Conservation (phyloP, 2,797 vertebrate genomes). For the Paratrypauchen microcephalus region DNA sequence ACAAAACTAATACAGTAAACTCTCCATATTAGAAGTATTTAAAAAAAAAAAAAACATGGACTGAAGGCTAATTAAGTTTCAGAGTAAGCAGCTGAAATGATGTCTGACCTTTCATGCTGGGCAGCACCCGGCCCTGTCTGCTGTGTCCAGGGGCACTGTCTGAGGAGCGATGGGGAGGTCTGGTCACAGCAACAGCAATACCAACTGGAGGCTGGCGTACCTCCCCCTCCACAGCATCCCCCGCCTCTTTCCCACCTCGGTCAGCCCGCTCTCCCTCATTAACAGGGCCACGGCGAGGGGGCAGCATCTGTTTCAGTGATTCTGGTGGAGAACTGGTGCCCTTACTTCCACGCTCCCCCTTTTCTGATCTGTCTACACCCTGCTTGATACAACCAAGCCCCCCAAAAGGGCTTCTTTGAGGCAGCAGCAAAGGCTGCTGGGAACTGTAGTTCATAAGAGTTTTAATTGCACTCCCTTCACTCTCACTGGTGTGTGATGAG, state of each 20-base stretch:
- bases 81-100: conserved; percentile 42
- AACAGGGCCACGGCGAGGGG: conserved; percentile 76
- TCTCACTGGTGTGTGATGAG: conserved; percentile 54
- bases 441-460: conserved; percentile 94
- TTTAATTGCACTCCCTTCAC: conserved; percentile 92
- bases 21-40: background rate
- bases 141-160: conserved; percentile 74
- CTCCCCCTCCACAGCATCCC: conserved; percentile 82
- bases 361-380: conserved; percentile 77
- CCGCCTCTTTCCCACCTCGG: conserved; percentile 77
- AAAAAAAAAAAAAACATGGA: conserved; percentile 5
- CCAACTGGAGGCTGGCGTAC: conserved; percentile 94
- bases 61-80: conserved; percentile 41
- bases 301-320: conserved; percentile 70
- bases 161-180: conserved; percentile 82
- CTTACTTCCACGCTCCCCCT: conserved; percentile 60
- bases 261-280: conserved; percentile 83
- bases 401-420: conserved; percentile 88
- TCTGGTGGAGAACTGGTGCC: conserved; percentile 81
- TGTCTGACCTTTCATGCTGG: conserved; percentile 81
- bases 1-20: background rate
- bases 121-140: conserved; percentile 82
- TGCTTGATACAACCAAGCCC: conserved; percentile 87
- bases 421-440: conserved; percentile 85
- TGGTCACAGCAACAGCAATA: conserved; percentile 90